phyloP scores from a whole-genome alignment of 2,888 invertebrate genomes.

The Eristalis tenax region DNA sequence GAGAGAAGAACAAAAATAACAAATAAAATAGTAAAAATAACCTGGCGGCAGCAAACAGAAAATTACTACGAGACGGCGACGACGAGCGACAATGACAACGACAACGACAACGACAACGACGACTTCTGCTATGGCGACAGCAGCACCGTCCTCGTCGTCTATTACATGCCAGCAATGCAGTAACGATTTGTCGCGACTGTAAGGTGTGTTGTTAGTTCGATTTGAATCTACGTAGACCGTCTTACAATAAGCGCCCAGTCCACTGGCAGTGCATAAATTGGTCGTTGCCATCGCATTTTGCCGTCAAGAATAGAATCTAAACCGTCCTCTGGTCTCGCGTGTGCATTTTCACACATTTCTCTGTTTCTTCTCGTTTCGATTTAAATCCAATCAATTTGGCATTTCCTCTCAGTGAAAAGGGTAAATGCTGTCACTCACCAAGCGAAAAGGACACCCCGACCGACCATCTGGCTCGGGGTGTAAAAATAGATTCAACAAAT shows the following conservation, averaged over 20 bases:
- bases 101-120: constrained; percentile 35
- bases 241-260: constrained; percentile 6
- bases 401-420: constrained; percentile 24
- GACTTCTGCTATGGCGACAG: background rate
- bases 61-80: constrained; percentile 3
- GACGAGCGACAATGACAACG: constrained; percentile 31
- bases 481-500: constrained; percentile 46
- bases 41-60: constrained; percentile 23
- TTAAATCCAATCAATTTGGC: constrained; percentile 20
- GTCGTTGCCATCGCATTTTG: constrained; percentile 1
- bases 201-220: constrained; percentile 64
- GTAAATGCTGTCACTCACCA: constrained; percentile 40
- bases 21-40: constrained; percentile 59
- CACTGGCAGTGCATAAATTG: constrained; percentile 51
- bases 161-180: constrained; percentile 67
- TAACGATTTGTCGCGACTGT: constrained; percentile 69
- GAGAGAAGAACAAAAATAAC: constrained; percentile 20
- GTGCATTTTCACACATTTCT: background rate
- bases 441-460: constrained; percentile 6
- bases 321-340: background rate
- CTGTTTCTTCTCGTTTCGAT: background rate
- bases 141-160: constrained; percentile 5
- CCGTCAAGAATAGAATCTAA: constrained; percentile 53
- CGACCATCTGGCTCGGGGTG: constrained; percentile 40
- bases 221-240: constrained; percentile 28